Percentiles rank a stretch among this genome's conserved stretches.
phyloP scores from a whole-genome alignment of 2,888 invertebrate species.

The Troilus luridus region DNA sequence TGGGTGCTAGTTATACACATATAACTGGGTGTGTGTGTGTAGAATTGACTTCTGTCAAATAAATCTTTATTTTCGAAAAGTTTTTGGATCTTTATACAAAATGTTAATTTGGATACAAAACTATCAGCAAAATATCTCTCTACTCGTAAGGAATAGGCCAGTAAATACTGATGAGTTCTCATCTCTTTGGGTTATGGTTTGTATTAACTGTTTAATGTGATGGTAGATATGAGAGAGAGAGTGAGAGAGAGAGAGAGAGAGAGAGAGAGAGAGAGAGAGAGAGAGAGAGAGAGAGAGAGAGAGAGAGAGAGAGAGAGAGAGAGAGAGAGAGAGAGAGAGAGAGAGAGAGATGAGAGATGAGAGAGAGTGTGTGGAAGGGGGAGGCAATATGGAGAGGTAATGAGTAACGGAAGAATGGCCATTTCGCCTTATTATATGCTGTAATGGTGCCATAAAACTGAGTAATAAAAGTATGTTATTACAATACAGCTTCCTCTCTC shows the following conservation, averaged over 20 bases:
- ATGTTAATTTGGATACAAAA: too few relatives aligned
- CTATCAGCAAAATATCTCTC: not conserved
- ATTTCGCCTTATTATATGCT: not conserved
- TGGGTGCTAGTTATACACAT: too few relatives aligned
- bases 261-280: not conserved
- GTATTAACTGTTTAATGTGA: not conserved
- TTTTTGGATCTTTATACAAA: too few relatives aligned
- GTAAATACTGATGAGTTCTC: not conserved
- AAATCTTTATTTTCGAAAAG: too few relatives aligned
- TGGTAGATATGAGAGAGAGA: not conserved
- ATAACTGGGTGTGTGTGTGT: too few relatives aligned
- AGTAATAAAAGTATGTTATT: not conserved
- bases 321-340: not conserved
- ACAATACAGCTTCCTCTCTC: not conserved
- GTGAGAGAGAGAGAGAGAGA: not conserved
- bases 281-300: not conserved
- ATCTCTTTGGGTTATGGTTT: not conserved
- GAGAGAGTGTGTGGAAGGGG: not conserved
- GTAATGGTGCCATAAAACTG: not conserved
- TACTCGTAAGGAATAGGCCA: not conserved
- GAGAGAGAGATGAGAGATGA: not conserved
- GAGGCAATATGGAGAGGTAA: not conserved
- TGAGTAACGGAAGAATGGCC: not conserved
- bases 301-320: not conserved
- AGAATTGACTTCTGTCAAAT: too few relatives aligned